Evolutionary conservation across 2,797 vertebrate genomes (phyloP).

Genomic region (Taenioides sp.): DNA sequence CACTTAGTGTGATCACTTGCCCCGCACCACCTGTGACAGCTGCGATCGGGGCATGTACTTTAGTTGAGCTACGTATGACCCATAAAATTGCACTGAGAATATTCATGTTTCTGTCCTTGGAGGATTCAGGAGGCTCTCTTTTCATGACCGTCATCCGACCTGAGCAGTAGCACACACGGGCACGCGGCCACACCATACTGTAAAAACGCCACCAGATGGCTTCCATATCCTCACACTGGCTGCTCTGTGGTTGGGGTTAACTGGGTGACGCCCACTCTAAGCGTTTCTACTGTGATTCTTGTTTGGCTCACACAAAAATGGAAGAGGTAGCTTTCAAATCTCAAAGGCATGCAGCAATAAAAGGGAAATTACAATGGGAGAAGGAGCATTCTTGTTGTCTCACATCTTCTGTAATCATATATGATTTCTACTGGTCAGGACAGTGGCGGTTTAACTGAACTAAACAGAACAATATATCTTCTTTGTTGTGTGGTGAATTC

Average conservation of each 20-base stretch:
- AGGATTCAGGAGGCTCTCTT: conserved; percentile 57
- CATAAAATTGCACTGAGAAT: conserved; percentile 67
- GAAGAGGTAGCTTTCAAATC: conserved; percentile 27
- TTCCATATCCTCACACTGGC: conserved; percentile 73
- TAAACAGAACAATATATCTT: conserved; percentile 13
- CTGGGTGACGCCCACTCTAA: conserved; percentile 66
- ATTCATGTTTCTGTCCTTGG: conserved; percentile 68
- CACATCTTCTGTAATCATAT: conserved; percentile 25
- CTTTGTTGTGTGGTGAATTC: not conserved
- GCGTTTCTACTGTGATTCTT: conserved; percentile 60
- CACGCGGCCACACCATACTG: conserved; percentile 76
- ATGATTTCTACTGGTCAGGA: conserved; percentile 11
- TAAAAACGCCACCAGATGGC: conserved; percentile 81
- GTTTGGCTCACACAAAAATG: conserved; percentile 29
- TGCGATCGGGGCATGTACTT: conserved; percentile 67
- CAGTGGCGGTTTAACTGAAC: conserved; percentile 22
- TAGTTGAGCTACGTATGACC: conserved; percentile 54
- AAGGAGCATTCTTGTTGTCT: conserved; percentile 5
- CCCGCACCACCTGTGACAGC: conserved; percentile 62
- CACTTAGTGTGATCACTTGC: conserved; percentile 53
- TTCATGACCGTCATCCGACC: conserved; percentile 72
- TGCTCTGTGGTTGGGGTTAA: conserved; percentile 72
- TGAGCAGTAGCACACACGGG: conserved; percentile 69
- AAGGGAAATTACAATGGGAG: conserved; percentile 12
- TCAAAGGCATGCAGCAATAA: conserved; percentile 16